A percentile compares a stretch with the other conserved stretches of the same genome.
Evolutionary conservation across 2,888 invertebrate genomes (phyloP).

Genomic region (Frankliniella fusca): DNA sequence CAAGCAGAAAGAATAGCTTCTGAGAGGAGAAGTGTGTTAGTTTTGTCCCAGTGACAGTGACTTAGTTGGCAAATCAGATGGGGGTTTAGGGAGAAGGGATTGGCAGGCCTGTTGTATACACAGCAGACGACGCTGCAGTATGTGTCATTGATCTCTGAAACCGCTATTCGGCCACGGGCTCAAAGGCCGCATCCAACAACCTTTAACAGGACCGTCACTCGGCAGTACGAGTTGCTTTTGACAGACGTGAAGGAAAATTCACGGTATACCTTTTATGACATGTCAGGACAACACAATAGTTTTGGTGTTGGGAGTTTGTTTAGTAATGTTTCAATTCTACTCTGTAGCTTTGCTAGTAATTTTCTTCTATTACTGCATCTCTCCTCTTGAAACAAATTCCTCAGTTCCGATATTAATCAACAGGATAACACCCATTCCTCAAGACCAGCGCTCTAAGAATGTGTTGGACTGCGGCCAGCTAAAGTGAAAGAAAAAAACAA

Average conservation of each 20-base stretch:
- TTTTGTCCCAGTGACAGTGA: no score
- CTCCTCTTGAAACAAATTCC: neutral
- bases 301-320: no score
- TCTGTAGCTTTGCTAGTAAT: no score
- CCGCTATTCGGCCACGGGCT: slow-evolving; percentile 7
- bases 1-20: no score
- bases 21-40: no score
- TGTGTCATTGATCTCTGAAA: slow-evolving; percentile 16
- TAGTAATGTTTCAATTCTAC: no score
- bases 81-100: no score
- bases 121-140: slow-evolving; percentile 7
- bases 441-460: neutral
- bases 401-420: neutral
- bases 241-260: no score
- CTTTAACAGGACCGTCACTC: neutral
- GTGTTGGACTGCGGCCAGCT: neutral
- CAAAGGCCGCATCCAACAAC: neutral
- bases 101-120: neutral
- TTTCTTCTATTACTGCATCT: neutral
- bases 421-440: neutral
- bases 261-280: no score
- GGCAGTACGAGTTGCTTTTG: no score
- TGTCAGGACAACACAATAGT: no score
- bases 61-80: no score
- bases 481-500: neutral